Base-by-base conservation (phyloP, 64 coral and sea anemone genomes). In the Anthopleura sola region DNA sequence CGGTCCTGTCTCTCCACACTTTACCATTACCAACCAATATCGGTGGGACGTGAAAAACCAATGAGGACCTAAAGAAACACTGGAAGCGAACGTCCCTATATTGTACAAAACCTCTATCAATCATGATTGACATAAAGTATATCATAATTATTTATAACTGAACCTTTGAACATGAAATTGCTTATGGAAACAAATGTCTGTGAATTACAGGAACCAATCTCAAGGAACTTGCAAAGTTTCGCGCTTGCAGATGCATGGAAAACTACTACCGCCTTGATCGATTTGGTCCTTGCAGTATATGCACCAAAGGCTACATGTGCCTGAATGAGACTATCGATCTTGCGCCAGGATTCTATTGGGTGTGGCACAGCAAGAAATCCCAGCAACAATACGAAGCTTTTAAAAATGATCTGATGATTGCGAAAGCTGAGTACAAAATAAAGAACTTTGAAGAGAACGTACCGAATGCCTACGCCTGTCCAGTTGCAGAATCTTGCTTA, bases 281-380 rank as follows among this genome's bases (percentile, higher is more conserved):
- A 68, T 92, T 87, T 84, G 80, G 86, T 11, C 28, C 66, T 11
- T 92, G 90, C 21, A 53, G 54, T 38, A 24, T 36, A 40, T 92
- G 90, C 57, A 34, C 55, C 37, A 47, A 78, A 17, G 90, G 85
- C 11, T 37, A 51, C 0, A 10, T 32, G 10, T 92, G 90, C 36
- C 16, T 83, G 13, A 87, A 92, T 34, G 90, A 92, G 53, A 82
- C 85, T 3, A 12, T 87, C 46, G 37, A 31, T 20, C 85, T 86
- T 20, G 68, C 85, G 6, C 47, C 60, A 46, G 85, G 90, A 8
- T 92, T 57, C 55, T 92, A 87, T 49, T 92, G 90, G 90, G 71
- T 29, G 12, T 92, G 85, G 85, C 29, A 24, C 9, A 83, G 75
- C 53, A n/a, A 60, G 16, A 0, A 20, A 24, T 21, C 37, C 47